These are phyloP conservation scores for Oligia strigilis DNA, from an alignment of 2,888 invertebrate genomes.

Conservation along the genomic window DNA sequence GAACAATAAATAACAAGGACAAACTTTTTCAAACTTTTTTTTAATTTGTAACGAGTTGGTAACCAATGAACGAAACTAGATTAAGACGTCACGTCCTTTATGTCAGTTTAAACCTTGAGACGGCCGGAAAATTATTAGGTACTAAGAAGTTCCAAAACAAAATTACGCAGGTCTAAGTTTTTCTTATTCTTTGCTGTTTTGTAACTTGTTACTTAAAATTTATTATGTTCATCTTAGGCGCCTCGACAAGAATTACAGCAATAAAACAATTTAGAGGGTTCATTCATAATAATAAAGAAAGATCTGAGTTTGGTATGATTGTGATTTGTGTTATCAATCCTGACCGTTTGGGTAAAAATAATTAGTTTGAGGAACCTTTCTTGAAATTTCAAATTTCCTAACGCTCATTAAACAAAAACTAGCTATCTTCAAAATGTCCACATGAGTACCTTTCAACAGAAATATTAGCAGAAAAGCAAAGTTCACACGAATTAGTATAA, in stretches of 20 bases:
- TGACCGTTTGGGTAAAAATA: neutral
- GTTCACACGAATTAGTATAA: neutral
- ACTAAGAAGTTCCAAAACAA: slow-evolving; percentile 74
- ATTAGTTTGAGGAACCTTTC: neutral
- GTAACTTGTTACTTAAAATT: slow-evolving; percentile 73
- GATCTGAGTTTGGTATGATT: slow-evolving; percentile 9
- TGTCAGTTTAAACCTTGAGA: slow-evolving; percentile 53
- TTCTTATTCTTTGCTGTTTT: slow-evolving; percentile 71
- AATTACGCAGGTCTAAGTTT: slow-evolving; percentile 75
- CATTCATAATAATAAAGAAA: slow-evolving; percentile 24
- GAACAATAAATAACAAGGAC: slow-evolving; percentile 25
- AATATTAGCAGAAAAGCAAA: neutral
- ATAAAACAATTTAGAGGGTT: slow-evolving; percentile 30
- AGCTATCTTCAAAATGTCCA: neutral
- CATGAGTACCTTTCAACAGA: neutral
- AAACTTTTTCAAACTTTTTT: slow-evolving; percentile 15
- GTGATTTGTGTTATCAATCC: slow-evolving; percentile 5
- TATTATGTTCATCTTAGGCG: slow-evolving; percentile 56
- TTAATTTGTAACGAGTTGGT: slow-evolving; percentile 49
- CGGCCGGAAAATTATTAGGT: slow-evolving; percentile 64
- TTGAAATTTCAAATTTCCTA: neutral
- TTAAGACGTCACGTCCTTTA: slow-evolving; percentile 57
- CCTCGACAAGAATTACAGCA: slow-evolving; percentile 40
- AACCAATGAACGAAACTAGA: slow-evolving; percentile 50
- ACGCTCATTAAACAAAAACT: neutral